A percentile compares a stretch with the other conserved stretches of the same genome.
These are phyloP conservation scores for Sinocyclocheilus maitianheensis DNA, from an alignment of 2,113 vertebrate species.

Conservation along the genomic window DNA sequence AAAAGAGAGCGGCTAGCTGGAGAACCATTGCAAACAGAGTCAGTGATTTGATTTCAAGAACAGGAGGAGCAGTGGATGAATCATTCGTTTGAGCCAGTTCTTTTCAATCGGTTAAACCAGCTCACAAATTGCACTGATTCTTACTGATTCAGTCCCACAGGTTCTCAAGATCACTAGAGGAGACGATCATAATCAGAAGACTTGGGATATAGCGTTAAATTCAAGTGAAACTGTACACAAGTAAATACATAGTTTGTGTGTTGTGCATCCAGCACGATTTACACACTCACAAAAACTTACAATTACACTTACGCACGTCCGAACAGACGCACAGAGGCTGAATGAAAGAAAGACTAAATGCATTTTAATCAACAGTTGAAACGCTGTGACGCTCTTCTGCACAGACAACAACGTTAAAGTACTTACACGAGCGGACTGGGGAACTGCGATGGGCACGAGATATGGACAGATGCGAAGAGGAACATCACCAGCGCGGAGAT, in stretches of 20 bases:
- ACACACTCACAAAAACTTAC: background rate
- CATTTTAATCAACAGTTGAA: conserved; percentile 31
- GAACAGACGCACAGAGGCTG: background rate
- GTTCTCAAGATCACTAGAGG: background rate
- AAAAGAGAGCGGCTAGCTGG: background rate
- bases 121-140: background rate
- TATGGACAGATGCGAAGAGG: conserved; percentile 78
- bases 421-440: conserved; percentile 91
- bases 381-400: background rate
- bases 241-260: background rate
- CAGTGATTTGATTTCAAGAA: too few species aligned
- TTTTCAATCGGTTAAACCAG: background rate
- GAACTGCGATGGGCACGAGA: conserved; percentile 83
- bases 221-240: background rate
- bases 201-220: too few species aligned
- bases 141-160: background rate
- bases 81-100: background rate
- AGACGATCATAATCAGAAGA: background rate
- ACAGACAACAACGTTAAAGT: conserved; percentile 3
- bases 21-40: background rate
- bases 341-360: background rate
- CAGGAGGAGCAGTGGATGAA: background rate
- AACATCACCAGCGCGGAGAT: conserved; percentile 80
- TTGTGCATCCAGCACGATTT: background rate
- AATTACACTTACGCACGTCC: background rate